Evolutionary conservation across 2,797 vertebrate genomes (phyloP), one percentile per base, ranked within the genome.

Genomic region (Diglossa cyanea): DNA sequence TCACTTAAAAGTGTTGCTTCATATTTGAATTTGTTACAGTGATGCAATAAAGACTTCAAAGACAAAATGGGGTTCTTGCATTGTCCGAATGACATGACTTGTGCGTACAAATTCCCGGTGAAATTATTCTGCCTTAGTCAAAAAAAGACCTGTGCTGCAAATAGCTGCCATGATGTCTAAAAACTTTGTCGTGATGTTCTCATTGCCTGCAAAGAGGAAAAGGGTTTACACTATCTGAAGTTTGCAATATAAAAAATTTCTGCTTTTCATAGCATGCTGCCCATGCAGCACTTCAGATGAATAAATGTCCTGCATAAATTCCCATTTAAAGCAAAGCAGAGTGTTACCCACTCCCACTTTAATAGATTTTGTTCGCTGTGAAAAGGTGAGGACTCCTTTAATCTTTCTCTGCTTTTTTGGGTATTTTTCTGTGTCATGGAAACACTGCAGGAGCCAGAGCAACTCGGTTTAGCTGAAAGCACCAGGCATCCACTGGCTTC

Each of bases 391-490:
- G n/a, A 30, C 0, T 20, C 9, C 73, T 66, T 65, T 77, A 30
- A 70, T 24, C 8, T 28, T 65, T 42, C 15, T 55, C 28, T 53
- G 51, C 19, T 39, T 28, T 62, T 71, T 51, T 33, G 6, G 13
- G 17, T 37, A 37, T 35, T 87, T 58, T 77, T 37, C 51, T 65
- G 11, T 82, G 12, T 40, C 47, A 13, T 31, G 26, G 67, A 39
- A 78, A 35, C 9, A 13, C 17, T 10, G 19, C 28, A 75, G 67
- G 39, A 63, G 67, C 16, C 40, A 18, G n/a, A 75, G 53, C 1
- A 23, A 26, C 35, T 57, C 0, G 0, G 16, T 76, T 63, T 44
- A 74, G 30, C 65, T n/a, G 33, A 26, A 5, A 25, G n/a, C 15
- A 62, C 15, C 4, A 30, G 53, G 33, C 2, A 0, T 28, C 28